Evolutionary conservation across 2,888 invertebrate genomes (phyloP), one percentile per base, ranked within the genome.

Genomic region (Drosophila cognata): DNA sequence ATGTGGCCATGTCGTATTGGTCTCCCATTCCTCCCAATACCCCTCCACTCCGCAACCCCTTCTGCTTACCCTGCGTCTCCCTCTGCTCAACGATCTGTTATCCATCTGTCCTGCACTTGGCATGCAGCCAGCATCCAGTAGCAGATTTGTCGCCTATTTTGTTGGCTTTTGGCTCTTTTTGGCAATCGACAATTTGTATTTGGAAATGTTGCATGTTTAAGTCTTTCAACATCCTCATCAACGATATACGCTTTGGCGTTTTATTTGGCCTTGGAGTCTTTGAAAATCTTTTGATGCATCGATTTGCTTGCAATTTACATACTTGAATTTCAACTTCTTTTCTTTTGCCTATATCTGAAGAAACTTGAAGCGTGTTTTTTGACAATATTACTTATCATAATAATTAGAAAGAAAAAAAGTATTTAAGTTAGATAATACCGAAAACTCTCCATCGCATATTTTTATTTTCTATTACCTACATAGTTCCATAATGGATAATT

Each of bases 61-160:
- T 18, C 38, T 21, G 4, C 4, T 21, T 7, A 13, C 13, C 21
- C 46, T 13, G 10, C 25, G 25, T 13, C 28, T 31, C 41, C 60
- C 56, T 64, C 56, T 13, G 33, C n/a, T 29, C 51, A 31, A 51
- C 29, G n/a, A 31, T 29, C 35, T 33, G 38, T 38, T 57, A 21
- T 57, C 16, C 41, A 57, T n/a, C 46, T 31, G 55, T 58, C 58
- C 52, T 64, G 71, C 75, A 84, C 73, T 72, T 73, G 84, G 79
- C 84, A 88, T 78, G 73, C 75, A 63, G 41, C 65, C 60, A 52
- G 56, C 75, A 58, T 60, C 74, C 76, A 70, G 72, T 59, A 69
- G 80, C 74, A 89, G 89, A 84, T 89, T 84, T 89, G 84, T 87
- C 84, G 84, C 89, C 88, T 89, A 84, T 87, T 89, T 84, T 79